A percentile compares a stretch with the other conserved stretches of the same genome.
Conservation (phyloP, 2,888 invertebrate species). For the Cordylochernes scorpioides region DNA sequence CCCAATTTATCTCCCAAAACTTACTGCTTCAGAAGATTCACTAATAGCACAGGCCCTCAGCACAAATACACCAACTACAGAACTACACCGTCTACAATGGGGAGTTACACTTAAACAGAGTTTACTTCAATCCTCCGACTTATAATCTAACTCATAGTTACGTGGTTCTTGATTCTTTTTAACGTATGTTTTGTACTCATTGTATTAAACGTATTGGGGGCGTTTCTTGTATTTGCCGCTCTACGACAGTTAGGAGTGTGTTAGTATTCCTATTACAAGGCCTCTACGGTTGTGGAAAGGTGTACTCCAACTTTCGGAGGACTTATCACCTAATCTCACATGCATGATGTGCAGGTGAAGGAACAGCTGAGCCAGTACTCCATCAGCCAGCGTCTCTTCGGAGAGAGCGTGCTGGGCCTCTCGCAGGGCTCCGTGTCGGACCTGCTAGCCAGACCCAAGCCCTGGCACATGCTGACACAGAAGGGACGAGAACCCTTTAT, state of each 20-base stretch:
- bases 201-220: no score
- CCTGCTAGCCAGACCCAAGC: constrained; percentile 80
- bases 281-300: not conserved
- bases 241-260: no score
- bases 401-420: constrained; percentile 84
- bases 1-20: not conserved
- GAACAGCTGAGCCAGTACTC: constrained; percentile 82
- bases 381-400: constrained; percentile 89
- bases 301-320: not conserved
- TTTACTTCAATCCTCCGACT: no score
- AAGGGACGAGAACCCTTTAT: constrained; percentile 91
- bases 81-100: no score
- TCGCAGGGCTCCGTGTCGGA: constrained; percentile 95
- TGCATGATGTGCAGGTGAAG: constrained; percentile 35
- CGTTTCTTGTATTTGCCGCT: no score
- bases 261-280: no score
- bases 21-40: not conserved
- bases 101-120: no score
- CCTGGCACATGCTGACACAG: constrained; percentile 96
- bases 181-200: no score
- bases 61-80: no score
- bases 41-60: not conserved
- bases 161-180: no score
- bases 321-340: no score
- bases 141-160: no score